These are phyloP conservation scores for Cybosia mesomella DNA, from an alignment of 2,888 invertebrate genomes.

Conservation along the genomic window DNA sequence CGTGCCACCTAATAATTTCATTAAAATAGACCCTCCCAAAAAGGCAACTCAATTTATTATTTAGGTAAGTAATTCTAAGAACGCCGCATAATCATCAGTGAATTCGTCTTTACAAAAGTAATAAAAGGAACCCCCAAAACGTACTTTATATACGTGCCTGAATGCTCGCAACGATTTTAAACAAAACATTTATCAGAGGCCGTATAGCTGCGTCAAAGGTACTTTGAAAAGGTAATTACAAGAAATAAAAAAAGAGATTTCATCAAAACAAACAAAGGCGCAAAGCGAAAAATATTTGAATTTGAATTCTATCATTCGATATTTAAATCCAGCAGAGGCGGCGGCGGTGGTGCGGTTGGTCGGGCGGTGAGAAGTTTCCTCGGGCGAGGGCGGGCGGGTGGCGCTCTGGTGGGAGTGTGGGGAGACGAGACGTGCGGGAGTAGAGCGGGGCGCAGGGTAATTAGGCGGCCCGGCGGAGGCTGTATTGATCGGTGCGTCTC, in stretches of 20 bases:
- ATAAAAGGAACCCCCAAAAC: constrained; percentile 31
- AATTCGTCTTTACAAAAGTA: constrained; percentile 32
- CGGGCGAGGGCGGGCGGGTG: constrained; percentile 57
- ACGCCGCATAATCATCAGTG: constrained; percentile 24
- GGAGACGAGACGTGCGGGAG: constrained; percentile 48
- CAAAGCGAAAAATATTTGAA: constrained; percentile 80
- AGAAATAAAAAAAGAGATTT: constrained; percentile 57
- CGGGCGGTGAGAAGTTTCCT: constrained; percentile 70
- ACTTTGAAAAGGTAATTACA: constrained; percentile 49
- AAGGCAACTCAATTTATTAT: constrained; percentile 15
- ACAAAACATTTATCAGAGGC: constrained; percentile 37
- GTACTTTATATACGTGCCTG: constrained; percentile 18
- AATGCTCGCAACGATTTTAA: constrained; percentile 31
- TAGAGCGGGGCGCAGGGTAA: constrained; percentile 69
- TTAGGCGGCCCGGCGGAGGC: constrained; percentile 87
- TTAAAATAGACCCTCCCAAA: constrained; percentile 5
- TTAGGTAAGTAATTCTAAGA: constrained; percentile 16
- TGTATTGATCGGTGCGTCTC: constrained; percentile 85
- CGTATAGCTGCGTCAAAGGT: constrained; percentile 21
- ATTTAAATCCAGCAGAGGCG: constrained; percentile 78
- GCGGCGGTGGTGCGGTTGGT: constrained; percentile 66
- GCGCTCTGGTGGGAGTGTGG: constrained; percentile 38
- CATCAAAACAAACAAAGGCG: constrained; percentile 76
- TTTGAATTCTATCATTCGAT: constrained; percentile 86
- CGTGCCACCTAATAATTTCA: background rate